These are phyloP conservation scores for Leptinotarsa lineolata DNA, from an alignment of 1,140 invertebrate genomes.

Conservation along the genomic window DNA sequence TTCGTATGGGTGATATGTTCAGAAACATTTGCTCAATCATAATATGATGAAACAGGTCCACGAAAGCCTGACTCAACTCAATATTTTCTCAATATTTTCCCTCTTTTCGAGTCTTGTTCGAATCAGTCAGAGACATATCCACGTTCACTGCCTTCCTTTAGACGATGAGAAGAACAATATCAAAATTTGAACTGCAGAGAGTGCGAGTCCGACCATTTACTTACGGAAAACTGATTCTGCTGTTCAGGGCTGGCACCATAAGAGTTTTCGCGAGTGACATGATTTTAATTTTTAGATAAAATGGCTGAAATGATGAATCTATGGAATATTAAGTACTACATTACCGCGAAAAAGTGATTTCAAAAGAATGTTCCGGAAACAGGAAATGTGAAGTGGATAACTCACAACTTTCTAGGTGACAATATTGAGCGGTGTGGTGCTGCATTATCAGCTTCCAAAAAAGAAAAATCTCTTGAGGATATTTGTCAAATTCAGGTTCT, in stretches of 20 bases:
- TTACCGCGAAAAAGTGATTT: not conserved
- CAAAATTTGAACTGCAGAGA: no score
- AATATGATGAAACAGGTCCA: no score
- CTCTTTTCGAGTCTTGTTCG: no score
- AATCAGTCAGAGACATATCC: no score
- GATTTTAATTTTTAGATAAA: not conserved
- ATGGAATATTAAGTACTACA: not conserved
- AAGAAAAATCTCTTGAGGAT: not conserved
- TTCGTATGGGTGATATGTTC: no score
- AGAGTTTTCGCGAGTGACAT: not conserved
- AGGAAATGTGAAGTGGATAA: not conserved
- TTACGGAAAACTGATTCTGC: not conserved
- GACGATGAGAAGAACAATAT: no score
- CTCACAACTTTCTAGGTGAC: not conserved
- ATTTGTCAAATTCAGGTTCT: not conserved
- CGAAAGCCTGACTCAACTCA: no score
- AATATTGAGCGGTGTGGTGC: not conserved
- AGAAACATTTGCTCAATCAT: no score
- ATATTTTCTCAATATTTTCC: no score
- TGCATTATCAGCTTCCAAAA: not conserved
- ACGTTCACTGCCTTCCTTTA: no score
- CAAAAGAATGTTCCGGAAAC: not conserved
- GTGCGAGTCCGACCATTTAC: not conserved
- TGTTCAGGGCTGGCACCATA: not conserved
- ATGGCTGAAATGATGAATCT: not conserved